These are phyloP conservation scores for Nasonia giraulti DNA, from an alignment of 1,140 invertebrate genomes.

Conservation along the genomic window DNA sequence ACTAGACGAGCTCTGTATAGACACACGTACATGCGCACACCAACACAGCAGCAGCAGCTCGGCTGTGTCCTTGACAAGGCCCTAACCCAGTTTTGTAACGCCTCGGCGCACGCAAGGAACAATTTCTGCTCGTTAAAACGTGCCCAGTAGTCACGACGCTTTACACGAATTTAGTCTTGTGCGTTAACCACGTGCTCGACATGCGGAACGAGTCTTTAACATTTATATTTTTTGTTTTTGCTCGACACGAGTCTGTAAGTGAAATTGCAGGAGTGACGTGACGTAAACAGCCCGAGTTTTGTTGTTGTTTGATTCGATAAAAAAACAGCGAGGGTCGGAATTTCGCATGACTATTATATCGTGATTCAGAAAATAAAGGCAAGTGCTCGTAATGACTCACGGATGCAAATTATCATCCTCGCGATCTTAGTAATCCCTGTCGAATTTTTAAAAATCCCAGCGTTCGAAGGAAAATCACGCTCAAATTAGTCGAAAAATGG, in stretches of 20 bases:
- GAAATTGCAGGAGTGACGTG: no score
- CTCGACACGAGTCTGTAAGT: no score
- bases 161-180: constrained; percentile 6
- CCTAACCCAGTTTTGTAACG: constrained; percentile 39
- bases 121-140: constrained; percentile 12
- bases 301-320: background rate
- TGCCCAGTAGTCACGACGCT: background rate
- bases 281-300: no score
- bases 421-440: no score
- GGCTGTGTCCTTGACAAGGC: constrained; percentile 29
- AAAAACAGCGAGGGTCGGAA: no score
- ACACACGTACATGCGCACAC: background rate
- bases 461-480: background rate
- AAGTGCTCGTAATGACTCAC: background rate
- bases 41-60: background rate
- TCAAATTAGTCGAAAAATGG: no score
- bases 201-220: background rate
- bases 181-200: background rate
- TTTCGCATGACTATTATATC: no score
- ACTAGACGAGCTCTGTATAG: background rate
- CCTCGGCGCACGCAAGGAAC: constrained; percentile 13
- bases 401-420: background rate
- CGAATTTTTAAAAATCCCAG: background rate
- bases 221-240: background rate
- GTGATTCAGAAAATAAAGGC: background rate